These are phyloP conservation scores for Mellivora capensis DNA, from an alignment of 2,113 vertebrate genomes.

Conservation along the genomic window DNA sequence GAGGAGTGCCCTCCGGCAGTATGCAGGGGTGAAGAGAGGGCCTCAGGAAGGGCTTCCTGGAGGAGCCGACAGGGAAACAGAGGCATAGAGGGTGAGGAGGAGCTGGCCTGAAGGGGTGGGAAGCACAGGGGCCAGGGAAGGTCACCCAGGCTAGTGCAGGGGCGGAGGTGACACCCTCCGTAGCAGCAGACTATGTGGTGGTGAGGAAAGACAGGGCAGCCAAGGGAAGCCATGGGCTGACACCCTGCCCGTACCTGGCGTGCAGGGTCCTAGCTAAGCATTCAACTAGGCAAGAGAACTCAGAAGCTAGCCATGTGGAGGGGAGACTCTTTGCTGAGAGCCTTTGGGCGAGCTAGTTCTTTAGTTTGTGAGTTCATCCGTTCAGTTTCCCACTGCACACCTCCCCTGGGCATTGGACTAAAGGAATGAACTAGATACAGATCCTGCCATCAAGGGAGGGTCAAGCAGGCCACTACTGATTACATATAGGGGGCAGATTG, in stretches of 20 bases:
- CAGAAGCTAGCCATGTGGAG: neutral
- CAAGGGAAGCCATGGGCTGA: too few relatives aligned
- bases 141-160: neutral
- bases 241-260: rapidly evolving
- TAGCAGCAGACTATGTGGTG: rapidly evolving
- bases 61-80: neutral
- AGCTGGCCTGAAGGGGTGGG: neutral
- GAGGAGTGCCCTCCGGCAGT: neutral
- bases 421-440: neutral
- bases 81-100: neutral
- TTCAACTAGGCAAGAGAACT: too few relatives aligned
- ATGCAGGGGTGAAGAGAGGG: neutral
- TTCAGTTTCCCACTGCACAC: neutral
- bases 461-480: neutral
- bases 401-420: neutral
- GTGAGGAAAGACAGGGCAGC: neutral
- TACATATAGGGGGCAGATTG: neutral
- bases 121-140: neutral
- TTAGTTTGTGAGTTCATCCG: neutral
- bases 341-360: neutral
- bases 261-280: neutral
- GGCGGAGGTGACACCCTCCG: neutral
- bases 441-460: neutral
- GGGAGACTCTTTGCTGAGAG: neutral
- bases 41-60: neutral